Evolutionary conservation across 2,888 invertebrate genomes (phyloP), one percentile per base, ranked within the genome.

Genomic region (Leucoptera coffeella): DNA sequence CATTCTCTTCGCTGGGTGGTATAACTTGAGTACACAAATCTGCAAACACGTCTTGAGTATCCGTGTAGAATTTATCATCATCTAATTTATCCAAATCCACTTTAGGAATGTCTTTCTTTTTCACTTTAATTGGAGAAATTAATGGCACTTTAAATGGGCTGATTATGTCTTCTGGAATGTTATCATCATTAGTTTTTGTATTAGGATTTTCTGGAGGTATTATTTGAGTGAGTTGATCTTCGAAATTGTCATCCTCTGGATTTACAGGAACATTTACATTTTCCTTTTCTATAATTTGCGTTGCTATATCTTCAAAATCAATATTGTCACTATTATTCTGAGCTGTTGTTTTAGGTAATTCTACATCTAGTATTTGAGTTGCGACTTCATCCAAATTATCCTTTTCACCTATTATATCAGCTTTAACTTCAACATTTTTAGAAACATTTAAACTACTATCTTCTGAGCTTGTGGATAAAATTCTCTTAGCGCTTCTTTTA

Each of bases 91-190:
- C 31, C 17, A n/a, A 15, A 4, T 20, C 9, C 4, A 14, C 27
- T 21, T 21, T 20, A 2, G 12, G 11, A 12, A 12, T 32, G n/a
- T 49, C 43, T 38, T 50, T 58, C 34, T 38, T 50, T 40, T 47
- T 58, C 2, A 36, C 23, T 38, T 48, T 56, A 19, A 45, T 33
- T n/a, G 51, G 42, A 9, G 53, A 51, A 22, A 38, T 34, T 3
- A 45, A 33, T 4, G 67, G 65, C 17, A 59, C 35, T 48, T 65
- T 67, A 40, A 67, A 67, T 9, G 47, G 48, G 32, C 45, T 49
- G 6, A 42, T 33, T n/a, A 44, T 37, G 19, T 47, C 43, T 32
- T 44, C 35, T 4, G 35, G 33, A 15, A 29, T 29, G 6, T 17
- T 6, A 17, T 17, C 9, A 17, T 17, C 9, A 9, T 17, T 9